Evolutionary conservation across 2,113 vertebrate species (phyloP).

Genomic region (Jacana jacana): DNA sequence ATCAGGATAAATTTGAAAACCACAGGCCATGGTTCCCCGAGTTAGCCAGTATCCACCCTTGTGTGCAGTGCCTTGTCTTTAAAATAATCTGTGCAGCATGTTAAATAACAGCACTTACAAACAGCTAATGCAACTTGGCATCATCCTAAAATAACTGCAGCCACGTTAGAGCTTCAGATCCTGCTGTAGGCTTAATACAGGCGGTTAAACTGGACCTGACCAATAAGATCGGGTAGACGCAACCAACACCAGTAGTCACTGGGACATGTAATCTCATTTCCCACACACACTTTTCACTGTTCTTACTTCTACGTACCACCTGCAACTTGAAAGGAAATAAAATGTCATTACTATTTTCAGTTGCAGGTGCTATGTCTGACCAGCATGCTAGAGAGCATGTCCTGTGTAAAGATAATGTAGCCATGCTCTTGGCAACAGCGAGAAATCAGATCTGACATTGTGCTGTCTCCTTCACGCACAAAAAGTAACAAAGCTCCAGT

Average conservation of each 20-base stretch:
- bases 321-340: neutral
- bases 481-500: neutral
- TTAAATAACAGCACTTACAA: neutral
- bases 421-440: fast-evolving
- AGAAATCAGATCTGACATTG: neutral
- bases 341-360: neutral
- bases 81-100: neutral
- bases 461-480: neutral
- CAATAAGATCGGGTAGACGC: neutral
- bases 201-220: neutral
- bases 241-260: neutral
- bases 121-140: slow-evolving; percentile 9
- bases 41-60: neutral
- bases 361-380: neutral
- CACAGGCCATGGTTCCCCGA: fast-evolving
- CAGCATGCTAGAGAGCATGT: fast-evolving
- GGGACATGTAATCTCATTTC: fast-evolving
- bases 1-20: neutral
- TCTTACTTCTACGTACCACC: neutral
- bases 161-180: neutral
- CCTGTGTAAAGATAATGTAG: neutral
- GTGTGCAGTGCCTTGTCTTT: neutral
- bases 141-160: slow-evolving; percentile 7
- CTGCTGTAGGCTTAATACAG: fast-evolving
- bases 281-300: neutral